Base-by-base conservation (phyloP, 2,888 invertebrate genomes). In the Danaus chrysippus region DNA sequence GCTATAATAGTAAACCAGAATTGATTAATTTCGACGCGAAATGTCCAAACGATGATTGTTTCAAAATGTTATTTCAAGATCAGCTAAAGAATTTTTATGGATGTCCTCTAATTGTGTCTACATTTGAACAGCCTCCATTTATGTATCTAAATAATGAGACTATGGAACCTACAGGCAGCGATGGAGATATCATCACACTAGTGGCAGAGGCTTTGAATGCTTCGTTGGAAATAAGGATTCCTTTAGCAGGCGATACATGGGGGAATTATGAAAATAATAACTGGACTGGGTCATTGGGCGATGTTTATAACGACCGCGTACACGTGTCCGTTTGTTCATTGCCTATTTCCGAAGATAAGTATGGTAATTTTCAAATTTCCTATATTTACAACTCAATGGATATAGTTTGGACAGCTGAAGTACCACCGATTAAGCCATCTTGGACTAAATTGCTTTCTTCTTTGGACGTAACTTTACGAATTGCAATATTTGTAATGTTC, bases 231-330 rank as follows among this genome's bases (percentile, higher is more conserved):
- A 67, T 85, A 6, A 74, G 64, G 62, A 73, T 72, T 42, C 79
- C 84, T 0, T 34, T 52, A 1, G 70, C 70, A 5, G 76, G 74
- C 1, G 58, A 62, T 8, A 74, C 74, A 53, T 76, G 74, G 69
- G 84, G 84, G 2, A 67, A 68, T 41, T 81, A 69, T 59, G 63
- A 68, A 62, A 69, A 80, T 64, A 74, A 75, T 42, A 82, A 77
- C 65, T 84, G 85, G 85, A 83, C 84, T n/a, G 84, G 85, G 1
- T 80, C 82, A 10, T 68, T 85, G 11, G 84, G 84, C 1, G 82
- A 83, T 13, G 70, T 83, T 10, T 81, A 70, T 58, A 82, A 82
- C 57, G 67, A 65, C 10, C 70, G 67, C 9, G 78, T 73, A 5
- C 75, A 82, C 56, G 71, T 69, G 42, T 81, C 85, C 1, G 76